Evolutionary conservation across 1,140 invertebrate species (phyloP).

Genomic region (Polypedilum vanderplanki): DNA sequence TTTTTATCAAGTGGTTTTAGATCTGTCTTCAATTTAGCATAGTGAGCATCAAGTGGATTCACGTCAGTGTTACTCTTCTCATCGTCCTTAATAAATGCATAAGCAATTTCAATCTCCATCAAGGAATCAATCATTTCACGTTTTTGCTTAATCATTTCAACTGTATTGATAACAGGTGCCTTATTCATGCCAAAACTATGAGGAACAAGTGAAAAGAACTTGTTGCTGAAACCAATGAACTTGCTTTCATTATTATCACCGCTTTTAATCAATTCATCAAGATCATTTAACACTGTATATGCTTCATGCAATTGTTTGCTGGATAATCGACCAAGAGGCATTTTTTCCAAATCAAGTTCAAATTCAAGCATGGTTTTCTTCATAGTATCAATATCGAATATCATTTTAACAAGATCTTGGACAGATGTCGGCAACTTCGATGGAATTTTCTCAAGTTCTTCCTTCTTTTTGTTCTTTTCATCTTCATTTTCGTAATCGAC

Average conservation of each 20-base stretch:
- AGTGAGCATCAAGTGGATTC: constrained; percentile 79
- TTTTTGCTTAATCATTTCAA: constrained; percentile 75
- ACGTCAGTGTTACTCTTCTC: constrained; percentile 44
- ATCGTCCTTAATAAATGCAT: constrained; percentile 68
- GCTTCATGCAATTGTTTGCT: constrained; percentile 83
- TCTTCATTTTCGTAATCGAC: constrained; percentile 76
- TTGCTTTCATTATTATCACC: constrained; percentile 47
- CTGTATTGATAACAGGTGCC: constrained; percentile 70
- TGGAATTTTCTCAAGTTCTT: constrained; percentile 36
- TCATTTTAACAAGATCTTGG: constrained; percentile 74
- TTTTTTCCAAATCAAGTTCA: constrained; percentile 94
- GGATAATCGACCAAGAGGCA: constrained; percentile 95
- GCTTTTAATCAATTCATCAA: constrained; percentile 58
- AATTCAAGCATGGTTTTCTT: constrained; percentile 89
- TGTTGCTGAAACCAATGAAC: constrained; percentile 80
- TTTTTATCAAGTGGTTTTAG: constrained; percentile 66
- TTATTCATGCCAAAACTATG: constrained; percentile 86
- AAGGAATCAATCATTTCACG: constrained; percentile 87
- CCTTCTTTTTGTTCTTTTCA: constrained; percentile 33
- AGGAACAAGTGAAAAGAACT: constrained; percentile 90
- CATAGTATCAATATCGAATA: constrained; percentile 91
- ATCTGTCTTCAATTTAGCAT: constrained; percentile 80
- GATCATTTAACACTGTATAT: constrained; percentile 71
- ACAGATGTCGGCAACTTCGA: constrained; percentile 70
- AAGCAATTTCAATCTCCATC: constrained; percentile 91